A percentile compares a stretch with the other conserved stretches of the same genome.
phyloP scores from a whole-genome alignment of 1,140 invertebrate species.

The Kradibia gibbosae region DNA sequence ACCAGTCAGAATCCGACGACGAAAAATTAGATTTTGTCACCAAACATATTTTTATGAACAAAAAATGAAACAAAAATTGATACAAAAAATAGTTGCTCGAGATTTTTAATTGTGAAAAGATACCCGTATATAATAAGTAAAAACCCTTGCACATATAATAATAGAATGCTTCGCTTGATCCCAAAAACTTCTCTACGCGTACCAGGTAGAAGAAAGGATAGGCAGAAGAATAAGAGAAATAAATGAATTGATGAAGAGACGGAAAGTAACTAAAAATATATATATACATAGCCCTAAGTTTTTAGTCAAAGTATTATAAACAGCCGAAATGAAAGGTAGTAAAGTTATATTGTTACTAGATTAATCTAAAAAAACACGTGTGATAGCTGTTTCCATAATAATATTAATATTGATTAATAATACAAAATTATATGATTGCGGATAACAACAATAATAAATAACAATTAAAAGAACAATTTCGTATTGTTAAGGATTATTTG shows the following conservation, averaged over 20 bases:
- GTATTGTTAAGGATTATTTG: not conserved
- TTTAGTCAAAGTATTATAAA: slow-evolving; percentile 62
- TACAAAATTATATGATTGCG: slow-evolving; percentile 37
- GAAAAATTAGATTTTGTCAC: slow-evolving; percentile 23
- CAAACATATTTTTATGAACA: slow-evolving; percentile 7
- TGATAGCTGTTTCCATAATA: slow-evolving; percentile 70
- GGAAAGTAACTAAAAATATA: slow-evolving; percentile 59
- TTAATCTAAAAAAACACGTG: slow-evolving; percentile 54
- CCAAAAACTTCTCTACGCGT: slow-evolving; percentile 21
- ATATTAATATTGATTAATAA: slow-evolving; percentile 47
- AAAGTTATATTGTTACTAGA: slow-evolving; percentile 71
- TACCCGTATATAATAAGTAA: not conserved
- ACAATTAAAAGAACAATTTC: not conserved
- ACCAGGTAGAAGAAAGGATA: slow-evolving; percentile 38
- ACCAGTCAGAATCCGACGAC: slow-evolving; percentile 26
- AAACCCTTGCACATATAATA: not conserved
- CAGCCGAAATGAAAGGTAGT: slow-evolving; percentile 64
- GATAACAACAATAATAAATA: not conserved
- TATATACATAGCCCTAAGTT: slow-evolving; percentile 68
- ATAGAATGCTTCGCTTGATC: slow-evolving; percentile 42
- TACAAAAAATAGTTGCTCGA: not conserved
- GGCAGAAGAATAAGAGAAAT: slow-evolving; percentile 41
- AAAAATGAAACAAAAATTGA: slow-evolving; percentile 18
- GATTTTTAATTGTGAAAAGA: not conserved
- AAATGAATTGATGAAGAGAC: slow-evolving; percentile 38